These are phyloP conservation scores for Chrysoperla carnea DNA, from an alignment of 1,140 invertebrate species.

Conservation along the genomic window DNA sequence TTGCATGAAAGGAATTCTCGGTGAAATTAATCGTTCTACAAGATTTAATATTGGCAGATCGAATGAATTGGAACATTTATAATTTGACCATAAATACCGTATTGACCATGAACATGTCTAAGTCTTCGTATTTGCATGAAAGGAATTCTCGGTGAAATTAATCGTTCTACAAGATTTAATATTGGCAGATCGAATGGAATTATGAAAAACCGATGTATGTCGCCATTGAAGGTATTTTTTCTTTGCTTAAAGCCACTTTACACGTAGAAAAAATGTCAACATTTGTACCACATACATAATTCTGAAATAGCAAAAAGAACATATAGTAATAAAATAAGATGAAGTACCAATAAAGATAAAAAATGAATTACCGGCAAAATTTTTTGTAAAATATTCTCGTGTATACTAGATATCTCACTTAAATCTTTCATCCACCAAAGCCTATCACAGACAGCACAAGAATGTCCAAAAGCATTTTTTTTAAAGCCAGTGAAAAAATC, in stretches of 20 bases:
- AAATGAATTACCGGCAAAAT: too few relatives aligned
- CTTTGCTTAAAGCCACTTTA: conserved; percentile 6
- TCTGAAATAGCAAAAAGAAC: too few relatives aligned
- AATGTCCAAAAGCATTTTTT: conserved; percentile 8
- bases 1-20: conserved; percentile 19
- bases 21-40: conserved; percentile 15
- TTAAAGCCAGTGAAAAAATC: background rate
- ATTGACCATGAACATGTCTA: conserved; percentile 13
- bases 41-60: too few relatives aligned
- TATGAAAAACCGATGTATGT: conserved; percentile 11
- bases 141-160: conserved; percentile 17
- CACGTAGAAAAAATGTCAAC: conserved; percentile 10
- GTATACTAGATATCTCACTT: too few relatives aligned
- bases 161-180: conserved; percentile 8
- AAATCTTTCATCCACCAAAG: too few relatives aligned
- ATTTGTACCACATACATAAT: background rate
- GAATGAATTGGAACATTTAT: conserved; percentile 16
- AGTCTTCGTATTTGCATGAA: conserved; percentile 20
- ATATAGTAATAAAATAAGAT: conserved; percentile 5
- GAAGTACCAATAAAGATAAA: conserved; percentile 4
- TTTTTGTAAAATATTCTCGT: too few relatives aligned
- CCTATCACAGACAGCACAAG: conserved; percentile 9
- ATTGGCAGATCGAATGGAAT: conserved; percentile 7
- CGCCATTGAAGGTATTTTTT: conserved; percentile 8
- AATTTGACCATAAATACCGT: conserved; percentile 13